phyloP scores from a whole-genome alignment of 2,888 invertebrate species.

The Netelia melanura region DNA sequence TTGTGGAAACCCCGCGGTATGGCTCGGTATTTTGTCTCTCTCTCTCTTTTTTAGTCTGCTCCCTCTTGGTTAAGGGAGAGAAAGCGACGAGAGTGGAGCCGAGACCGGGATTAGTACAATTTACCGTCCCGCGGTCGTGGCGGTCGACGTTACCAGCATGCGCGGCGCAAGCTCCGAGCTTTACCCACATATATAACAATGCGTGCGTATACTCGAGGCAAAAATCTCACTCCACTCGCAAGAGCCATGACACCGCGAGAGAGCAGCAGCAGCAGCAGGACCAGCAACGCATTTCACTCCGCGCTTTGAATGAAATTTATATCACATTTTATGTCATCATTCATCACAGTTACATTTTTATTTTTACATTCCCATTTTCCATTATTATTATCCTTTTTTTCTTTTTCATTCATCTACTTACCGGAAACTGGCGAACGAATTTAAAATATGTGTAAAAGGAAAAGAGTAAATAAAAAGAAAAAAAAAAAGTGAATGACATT shows the following conservation, averaged over 20 bases:
- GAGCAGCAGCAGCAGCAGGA: neutral
- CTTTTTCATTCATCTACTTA: neutral
- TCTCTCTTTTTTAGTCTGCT: neutral
- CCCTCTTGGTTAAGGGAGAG: constrained; percentile 28
- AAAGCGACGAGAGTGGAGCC: constrained; percentile 20
- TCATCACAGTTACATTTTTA: constrained; percentile 3
- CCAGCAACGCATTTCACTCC: constrained; percentile 17
- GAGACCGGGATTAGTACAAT: constrained; percentile 52
- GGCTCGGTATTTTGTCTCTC: neutral
- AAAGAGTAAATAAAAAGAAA: too few relatives aligned
- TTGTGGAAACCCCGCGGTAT: neutral
- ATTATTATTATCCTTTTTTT: neutral
- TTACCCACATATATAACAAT: neutral
- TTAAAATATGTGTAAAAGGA: constrained; percentile 17
- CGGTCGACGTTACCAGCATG: constrained; percentile 10
- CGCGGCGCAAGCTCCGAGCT: neutral
- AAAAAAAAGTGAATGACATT: neutral
- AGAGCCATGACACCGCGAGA: constrained; percentile 20
- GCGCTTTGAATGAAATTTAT: constrained; percentile 40
- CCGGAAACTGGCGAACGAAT: neutral
- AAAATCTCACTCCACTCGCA: constrained; percentile 2
- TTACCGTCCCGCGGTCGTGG: constrained; percentile 51
- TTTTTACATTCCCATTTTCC: neutral
- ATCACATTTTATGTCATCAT: constrained; percentile 43
- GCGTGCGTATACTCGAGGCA: constrained; percentile 15